Base-by-base conservation (phyloP, 2,888 invertebrate species). In the Metopia argyrocephala region DNA sequence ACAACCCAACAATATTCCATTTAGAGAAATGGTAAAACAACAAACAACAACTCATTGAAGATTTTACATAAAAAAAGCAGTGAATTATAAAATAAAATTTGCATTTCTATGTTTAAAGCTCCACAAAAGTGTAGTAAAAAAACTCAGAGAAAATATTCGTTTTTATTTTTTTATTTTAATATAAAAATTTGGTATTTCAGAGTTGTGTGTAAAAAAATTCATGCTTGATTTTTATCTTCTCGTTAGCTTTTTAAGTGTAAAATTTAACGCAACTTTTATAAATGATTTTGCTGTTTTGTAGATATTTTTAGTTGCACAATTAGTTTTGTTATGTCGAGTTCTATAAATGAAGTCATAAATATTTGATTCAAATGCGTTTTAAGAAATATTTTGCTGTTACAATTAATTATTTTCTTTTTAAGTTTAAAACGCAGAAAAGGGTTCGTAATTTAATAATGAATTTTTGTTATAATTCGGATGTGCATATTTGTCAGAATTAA, bases 301-400 rank as follows among this genome's bases (percentile, higher is more conserved):
- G 12, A 71, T 71, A 59, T 61, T 68, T 56, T 25, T 31, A 66
- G 73, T 74, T 68, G 62, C 61, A 65, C 64, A 70, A 65, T 70
- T 57, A 70, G 76, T 64, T 70, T 65, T 64, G 50, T 50, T 50
- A 50, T 70, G 76, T 76, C 76, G 62, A 62, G 57, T 57, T 50
- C 64, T 69, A 64, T 69, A 64, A 64, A 69, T 69, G 62, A 76
- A 76, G 46, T 21, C 56, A 70, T 76, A 76, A 70, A 76, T 76
- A 69, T 76, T 62, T 62, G 66, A 45, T 54, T 28, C 45, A 50
- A 66, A 31, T 18, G 15, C 23, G n/a, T 28, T n/a, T 54, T 54
- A 45, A 25, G 48, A 45, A 5, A 23, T 21, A n/a, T 45, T 61
- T 61, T 45, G 1, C 25, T n/a, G n/a, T n/a, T n/a, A n/a, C n/a